Evolutionary conservation across 1,140 invertebrate genomes (phyloP).

Genomic region (Cyclargus thomasi): DNA sequence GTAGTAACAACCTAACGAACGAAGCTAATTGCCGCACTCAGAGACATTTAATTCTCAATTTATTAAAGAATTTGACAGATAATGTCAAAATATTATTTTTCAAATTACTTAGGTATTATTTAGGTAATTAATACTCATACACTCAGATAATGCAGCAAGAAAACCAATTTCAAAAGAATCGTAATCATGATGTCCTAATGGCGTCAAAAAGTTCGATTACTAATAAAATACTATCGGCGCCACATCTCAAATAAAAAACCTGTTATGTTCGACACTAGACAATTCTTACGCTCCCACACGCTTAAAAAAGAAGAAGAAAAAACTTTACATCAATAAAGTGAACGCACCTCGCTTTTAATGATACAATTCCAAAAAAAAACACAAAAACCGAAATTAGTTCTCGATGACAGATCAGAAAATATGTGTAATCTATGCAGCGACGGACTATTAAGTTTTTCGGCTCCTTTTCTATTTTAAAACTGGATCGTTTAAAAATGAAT

Average conservation of each 20-base stretch:
- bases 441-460: constrained; percentile 18
- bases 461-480: constrained; percentile 13
- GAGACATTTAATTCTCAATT: too few species aligned
- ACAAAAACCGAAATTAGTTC: constrained; percentile 71
- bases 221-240: constrained; percentile 1
- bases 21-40: too few species aligned
- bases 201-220: not conserved
- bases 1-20: too few species aligned
- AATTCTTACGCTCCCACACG: constrained; percentile 1
- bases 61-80: too few species aligned
- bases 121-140: not conserved
- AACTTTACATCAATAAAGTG: not conserved
- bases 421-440: constrained; percentile 41
- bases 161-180: not conserved
- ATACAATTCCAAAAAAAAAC: constrained; percentile 52
- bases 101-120: too few species aligned
- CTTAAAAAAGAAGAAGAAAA: not conserved
- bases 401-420: constrained; percentile 70
- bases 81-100: too few species aligned
- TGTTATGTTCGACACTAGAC: not conserved
- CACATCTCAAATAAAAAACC: constrained; percentile 3
- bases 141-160: too few species aligned
- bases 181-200: not conserved
- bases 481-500: not conserved
- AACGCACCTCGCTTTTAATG: constrained; percentile 30